Evolutionary conservation across 2,888 invertebrate species (phyloP), one percentile per base, ranked within the genome.

Genomic region (Lepetodrilus schrolli): DNA sequence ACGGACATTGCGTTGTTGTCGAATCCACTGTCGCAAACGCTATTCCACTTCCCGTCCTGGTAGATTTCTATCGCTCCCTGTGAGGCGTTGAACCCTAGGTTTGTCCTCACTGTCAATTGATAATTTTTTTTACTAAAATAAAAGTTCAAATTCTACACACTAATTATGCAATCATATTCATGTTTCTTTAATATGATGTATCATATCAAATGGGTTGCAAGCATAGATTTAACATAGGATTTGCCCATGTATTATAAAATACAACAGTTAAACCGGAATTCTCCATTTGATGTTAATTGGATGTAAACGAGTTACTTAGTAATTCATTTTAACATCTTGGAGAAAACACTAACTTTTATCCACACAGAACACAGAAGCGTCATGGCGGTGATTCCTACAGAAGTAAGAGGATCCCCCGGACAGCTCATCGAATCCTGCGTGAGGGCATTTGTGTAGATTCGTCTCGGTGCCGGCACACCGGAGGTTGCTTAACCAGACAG

Each of bases 401-500:
- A 77, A 79, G 68, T 78, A 80, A 80, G 77, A 83, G 10, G 77
- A 78, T 4, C 58, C 66, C 0, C 47, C n/a, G 0, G 74, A 49
- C 10, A 80, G 75, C 0, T 80, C 74, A 10, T 78, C 81, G 70
- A 86, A 86, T 1, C 87, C 87, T 4, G 79, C 65, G 69, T 87
- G 86, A 2, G 86, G 81, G 75, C 87, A 87, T 47, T 79, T 77
- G 48, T 85, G 84, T 2, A 87, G 77, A 71, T 70, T 75, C 0
- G 76, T 36, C 66, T 87, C 87, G 3, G 74, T 80, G 0, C 87
- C 87, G 1, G 58, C 75, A 74, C 88, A 88, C 47, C 83, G 82
- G 1, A 87, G 71, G 36, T 84, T 79, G 47, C 83, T 83, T 50
- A 88, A 68, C 90, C 90, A 90, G n/a, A 89, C 82, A 0, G 87